These are phyloP conservation scores for Phallusia fumigata DNA, from an alignment of 23 tunicate genomes.

Conservation along the genomic window DNA sequence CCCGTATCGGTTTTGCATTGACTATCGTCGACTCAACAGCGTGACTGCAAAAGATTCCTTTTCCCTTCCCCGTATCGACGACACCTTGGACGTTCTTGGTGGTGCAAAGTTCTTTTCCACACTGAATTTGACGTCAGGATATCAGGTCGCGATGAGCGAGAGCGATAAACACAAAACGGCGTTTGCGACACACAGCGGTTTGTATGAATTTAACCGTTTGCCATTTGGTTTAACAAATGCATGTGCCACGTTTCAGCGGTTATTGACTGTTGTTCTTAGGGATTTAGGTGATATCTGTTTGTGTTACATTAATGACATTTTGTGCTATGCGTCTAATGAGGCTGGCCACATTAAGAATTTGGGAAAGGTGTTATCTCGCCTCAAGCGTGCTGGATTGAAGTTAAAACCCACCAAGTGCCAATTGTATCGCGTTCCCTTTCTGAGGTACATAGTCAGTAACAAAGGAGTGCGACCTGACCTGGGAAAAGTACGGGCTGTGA, in stretches of 20 bases:
- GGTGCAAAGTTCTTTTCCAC: slow-evolving; percentile 12
- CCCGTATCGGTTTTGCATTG: slow-evolving; percentile 9
- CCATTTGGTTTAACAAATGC: slow-evolving; percentile 16
- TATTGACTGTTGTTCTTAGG: background rate
- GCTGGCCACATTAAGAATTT: background rate
- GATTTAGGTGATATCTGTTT: background rate
- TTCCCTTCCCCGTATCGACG: slow-evolving; percentile 28
- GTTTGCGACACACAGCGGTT: slow-evolving; percentile 6
- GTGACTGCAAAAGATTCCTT: background rate
- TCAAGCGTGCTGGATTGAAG: background rate
- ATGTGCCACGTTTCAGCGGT: slow-evolving; percentile 3
- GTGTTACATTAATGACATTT: background rate
- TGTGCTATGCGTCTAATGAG: slow-evolving; percentile 2
- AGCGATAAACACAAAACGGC: slow-evolving; percentile 3
- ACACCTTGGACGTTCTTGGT: background rate
- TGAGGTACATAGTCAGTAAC: background rate
- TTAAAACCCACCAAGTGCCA: background rate
- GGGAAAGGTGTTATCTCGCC: background rate
- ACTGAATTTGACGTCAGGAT: slow-evolving; percentile 19
- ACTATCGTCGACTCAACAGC: slow-evolving; percentile 21
- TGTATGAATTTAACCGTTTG: slow-evolving; percentile 14
- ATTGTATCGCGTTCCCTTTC: background rate
- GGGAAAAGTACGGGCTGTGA: background rate
- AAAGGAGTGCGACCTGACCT: background rate
- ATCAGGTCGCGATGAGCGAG: background rate